phyloP scores from a whole-genome alignment of 1,140 invertebrate species.

The Pachyrhynchus sulphureomaculatus region DNA sequence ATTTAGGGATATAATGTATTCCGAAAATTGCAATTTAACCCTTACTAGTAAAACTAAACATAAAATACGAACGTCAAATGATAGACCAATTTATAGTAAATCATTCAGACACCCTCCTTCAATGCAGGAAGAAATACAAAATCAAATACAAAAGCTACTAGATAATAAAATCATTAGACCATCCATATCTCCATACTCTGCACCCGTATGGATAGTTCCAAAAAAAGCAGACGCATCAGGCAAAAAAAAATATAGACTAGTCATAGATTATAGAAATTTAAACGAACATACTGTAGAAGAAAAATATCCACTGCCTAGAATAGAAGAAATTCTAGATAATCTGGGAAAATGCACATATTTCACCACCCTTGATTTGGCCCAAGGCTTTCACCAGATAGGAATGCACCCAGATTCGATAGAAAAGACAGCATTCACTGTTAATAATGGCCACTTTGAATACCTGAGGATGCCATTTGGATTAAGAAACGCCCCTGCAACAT shows the following conservation, averaged over 20 bases:
- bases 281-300: slow-evolving; percentile 53
- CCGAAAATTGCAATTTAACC: slow-evolving; percentile 9
- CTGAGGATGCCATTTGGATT: slow-evolving; percentile 52
- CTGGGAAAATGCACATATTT: slow-evolving; percentile 54
- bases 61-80: slow-evolving; percentile 1
- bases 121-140: slow-evolving; percentile 37
- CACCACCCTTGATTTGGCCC: slow-evolving; percentile 53
- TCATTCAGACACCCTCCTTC: slow-evolving; percentile 37
- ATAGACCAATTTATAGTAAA: slow-evolving; percentile 20
- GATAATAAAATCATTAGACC: slow-evolving; percentile 44
- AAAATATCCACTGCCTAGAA: slow-evolving; percentile 57
- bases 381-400: slow-evolving; percentile 55
- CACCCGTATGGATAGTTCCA: slow-evolving; percentile 45
- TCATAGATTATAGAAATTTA: slow-evolving; percentile 51
- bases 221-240: slow-evolving; percentile 48
- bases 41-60: slow-evolving; percentile 22
- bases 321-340: slow-evolving; percentile 54
- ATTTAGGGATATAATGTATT: slow-evolving; percentile 20
- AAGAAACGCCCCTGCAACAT: slow-evolving; percentile 51
- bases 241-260: slow-evolving; percentile 47
- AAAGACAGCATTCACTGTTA: slow-evolving; percentile 55
- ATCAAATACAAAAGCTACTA: slow-evolving; percentile 40
- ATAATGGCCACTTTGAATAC: slow-evolving; percentile 50
- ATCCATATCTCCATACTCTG: slow-evolving; percentile 41
- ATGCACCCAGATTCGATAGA: slow-evolving; percentile 46